Evolutionary conservation across 2,113 vertebrate genomes (phyloP), one percentile per base, ranked within the genome.

Genomic region (Cinclus cinclus): DNA sequence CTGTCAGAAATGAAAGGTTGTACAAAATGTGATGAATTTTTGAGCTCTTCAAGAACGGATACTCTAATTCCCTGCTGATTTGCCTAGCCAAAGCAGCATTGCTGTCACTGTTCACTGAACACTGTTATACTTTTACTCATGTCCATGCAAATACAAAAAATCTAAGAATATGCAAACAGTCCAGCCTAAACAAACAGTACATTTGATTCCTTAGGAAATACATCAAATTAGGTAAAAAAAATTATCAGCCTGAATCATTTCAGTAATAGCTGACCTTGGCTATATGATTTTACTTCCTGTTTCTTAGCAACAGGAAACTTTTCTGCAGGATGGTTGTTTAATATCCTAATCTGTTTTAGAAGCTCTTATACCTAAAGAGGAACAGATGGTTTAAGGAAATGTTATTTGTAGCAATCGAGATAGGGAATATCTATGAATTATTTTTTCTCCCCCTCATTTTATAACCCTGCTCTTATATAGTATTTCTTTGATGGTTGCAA

Each of bases 251-350:
- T 20, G 67, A 65, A 93, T 96, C 70, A 95, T 52, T 83, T 67
- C 83, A 64, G 44, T 56, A 93, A 52, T 78, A 84, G 37, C 71
- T 95, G 92, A 95, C 91, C 95, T 87, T 95, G 46, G 41, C 84
- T 75, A 19, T 39, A 37, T 84, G 83, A 28, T 96, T 96, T 96
- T 82, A 58, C 31, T 67, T 87, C 69, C 67, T 69, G 91, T 96
- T 96, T 85, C 96, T 92, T 97, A 97, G 95, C 94, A 97, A 95
- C 90, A 53, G 42, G 35, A 75, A 96, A 86, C 83, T 95, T 96
- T 96, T 85, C 82, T 94, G 55, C 41, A 87, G 42, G n/a, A 83
- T 77, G 77, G 42, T 55, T 97, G 50, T 90, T 94, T 96, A 96
- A 94, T 92, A 92, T 52, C 77, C 63, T 80, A 75, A 64, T 92